Evolutionary conservation across 1,140 invertebrate species (phyloP).

Genomic region (Bombus ignitus): DNA sequence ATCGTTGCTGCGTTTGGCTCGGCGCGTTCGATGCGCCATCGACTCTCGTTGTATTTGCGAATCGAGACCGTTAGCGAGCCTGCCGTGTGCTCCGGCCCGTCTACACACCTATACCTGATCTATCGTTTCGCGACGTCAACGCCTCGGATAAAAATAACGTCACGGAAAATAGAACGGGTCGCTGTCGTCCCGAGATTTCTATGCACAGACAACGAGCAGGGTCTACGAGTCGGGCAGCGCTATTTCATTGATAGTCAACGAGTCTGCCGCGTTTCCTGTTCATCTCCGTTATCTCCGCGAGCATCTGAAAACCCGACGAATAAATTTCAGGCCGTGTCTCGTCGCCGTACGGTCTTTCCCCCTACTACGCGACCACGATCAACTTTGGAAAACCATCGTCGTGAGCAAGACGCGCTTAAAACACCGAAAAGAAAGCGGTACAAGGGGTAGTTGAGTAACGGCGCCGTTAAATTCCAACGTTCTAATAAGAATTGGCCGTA

Average conservation of each 20-base stretch:
- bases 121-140: neutral
- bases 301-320: conserved; percentile 77
- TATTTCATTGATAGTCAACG: conserved; percentile 79
- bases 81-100: neutral
- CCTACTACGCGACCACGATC: neutral
- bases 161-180: neutral
- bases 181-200: neutral
- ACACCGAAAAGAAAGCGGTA: too few species aligned
- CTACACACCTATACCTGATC: neutral
- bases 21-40: neutral
- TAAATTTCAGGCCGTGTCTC: conserved; percentile 74
- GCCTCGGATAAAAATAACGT: conserved; percentile 6
- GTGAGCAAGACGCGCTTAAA: too few species aligned
- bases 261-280: conserved; percentile 78
- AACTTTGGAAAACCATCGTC: neutral
- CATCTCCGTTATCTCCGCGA: conserved; percentile 76
- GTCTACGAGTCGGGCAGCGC: neutral
- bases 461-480: conserved; percentile 21
- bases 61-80: neutral
- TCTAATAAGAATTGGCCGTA: conserved; percentile 39
- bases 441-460: neutral
- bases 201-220: neutral
- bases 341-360: neutral
- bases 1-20: neutral
- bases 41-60: neutral